phyloP scores from a whole-genome alignment of 2,797 vertebrate genomes.

The Epinephelus malabaricus region DNA sequence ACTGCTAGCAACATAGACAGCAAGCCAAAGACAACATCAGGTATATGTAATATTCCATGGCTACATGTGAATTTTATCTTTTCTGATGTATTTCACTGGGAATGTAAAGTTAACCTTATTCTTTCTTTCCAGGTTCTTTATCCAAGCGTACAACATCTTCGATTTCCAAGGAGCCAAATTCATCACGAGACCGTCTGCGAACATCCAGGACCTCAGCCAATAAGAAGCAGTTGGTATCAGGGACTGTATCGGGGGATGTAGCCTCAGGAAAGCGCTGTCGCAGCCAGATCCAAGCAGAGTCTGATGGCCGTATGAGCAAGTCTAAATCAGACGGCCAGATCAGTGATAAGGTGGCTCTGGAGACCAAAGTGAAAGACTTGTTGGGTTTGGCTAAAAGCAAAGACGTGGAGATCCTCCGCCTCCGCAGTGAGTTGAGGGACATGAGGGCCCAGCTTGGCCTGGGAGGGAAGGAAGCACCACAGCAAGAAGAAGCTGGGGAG shows the following conservation, averaged over 20 bases:
- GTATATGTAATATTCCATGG: slow-evolving; percentile 59
- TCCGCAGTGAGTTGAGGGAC: slow-evolving; percentile 92
- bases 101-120: slow-evolving; percentile 2
- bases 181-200: slow-evolving; percentile 90
- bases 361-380: slow-evolving; percentile 94
- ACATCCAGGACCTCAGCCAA: slow-evolving; percentile 88
- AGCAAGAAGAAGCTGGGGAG: slow-evolving; percentile 64
- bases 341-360: slow-evolving; percentile 93
- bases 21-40: slow-evolving; percentile 88
- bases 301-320: slow-evolving; percentile 94
- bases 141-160: slow-evolving; percentile 89
- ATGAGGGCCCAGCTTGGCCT: slow-evolving; percentile 94
- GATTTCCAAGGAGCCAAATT: slow-evolving; percentile 90
- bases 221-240: slow-evolving; percentile 88
- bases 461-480: slow-evolving; percentile 71
- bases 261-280: slow-evolving; percentile 90
- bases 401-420: slow-evolving; percentile 94
- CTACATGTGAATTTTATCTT: not conserved
- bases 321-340: slow-evolving; percentile 96
- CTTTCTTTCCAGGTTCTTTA: slow-evolving; percentile 77
- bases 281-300: slow-evolving; percentile 84
- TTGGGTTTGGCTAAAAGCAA: slow-evolving; percentile 93
- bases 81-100: not conserved
- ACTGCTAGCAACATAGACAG: slow-evolving; percentile 83
- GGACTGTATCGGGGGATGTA: slow-evolving; percentile 62